Conservation (phyloP, 2,888 invertebrate genomes). For the Blastobasis lacticolella region DNA sequence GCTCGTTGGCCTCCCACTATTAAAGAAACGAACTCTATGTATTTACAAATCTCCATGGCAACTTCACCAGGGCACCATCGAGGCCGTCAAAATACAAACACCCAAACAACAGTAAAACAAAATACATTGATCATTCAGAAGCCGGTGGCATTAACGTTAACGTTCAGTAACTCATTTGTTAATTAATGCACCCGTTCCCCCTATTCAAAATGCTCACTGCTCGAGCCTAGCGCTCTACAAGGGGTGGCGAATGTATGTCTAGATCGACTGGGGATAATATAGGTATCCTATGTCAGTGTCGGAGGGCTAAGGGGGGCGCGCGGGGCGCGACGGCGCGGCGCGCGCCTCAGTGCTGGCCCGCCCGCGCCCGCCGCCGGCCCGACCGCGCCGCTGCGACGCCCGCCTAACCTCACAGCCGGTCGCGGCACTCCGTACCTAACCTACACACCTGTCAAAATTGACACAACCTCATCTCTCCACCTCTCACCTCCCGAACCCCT, state of each 20-base stretch:
- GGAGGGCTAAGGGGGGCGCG: constrained; percentile 23
- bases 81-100: no score
- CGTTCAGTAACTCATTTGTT: no score
- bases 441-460: constrained; percentile 46
- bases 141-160: no score
- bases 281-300: constrained; percentile 19
- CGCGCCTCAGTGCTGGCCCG: constrained; percentile 67
- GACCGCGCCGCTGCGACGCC: constrained; percentile 51
- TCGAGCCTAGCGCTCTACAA: no score
- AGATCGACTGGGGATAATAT: constrained; percentile 24
- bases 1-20: no score
- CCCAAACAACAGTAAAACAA: no score
- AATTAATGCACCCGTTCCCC: no score
- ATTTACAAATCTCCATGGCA: no score
- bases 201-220: no score
- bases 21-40: no score
- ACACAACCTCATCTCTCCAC: constrained; percentile 7
- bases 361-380: constrained; percentile 68
- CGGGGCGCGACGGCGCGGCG: constrained; percentile 49
- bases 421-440: constrained; percentile 34
- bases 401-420: constrained; percentile 44
- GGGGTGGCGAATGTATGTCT: constrained; percentile 26
- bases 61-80: no score
- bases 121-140: no score
- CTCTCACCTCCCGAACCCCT: background rate